phyloP scores from a whole-genome alignment of 2,888 invertebrate species.

The Drosophila infuscata region DNA sequence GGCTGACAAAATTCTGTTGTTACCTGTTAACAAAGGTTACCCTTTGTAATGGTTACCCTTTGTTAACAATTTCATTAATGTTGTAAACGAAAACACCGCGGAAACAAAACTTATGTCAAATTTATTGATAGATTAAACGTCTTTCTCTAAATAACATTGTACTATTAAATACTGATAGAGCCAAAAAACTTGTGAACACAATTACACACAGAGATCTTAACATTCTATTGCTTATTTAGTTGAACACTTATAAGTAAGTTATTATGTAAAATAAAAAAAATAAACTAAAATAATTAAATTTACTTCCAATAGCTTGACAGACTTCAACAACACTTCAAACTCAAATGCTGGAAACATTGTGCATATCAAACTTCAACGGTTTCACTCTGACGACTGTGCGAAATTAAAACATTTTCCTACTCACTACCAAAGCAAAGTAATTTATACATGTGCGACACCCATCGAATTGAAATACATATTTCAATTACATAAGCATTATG shows the following conservation, averaged over 20 bases:
- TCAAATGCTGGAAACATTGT: neutral
- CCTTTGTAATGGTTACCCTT: neutral
- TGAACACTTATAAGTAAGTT: neutral
- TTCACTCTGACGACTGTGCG: neutral
- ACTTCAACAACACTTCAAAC: neutral
- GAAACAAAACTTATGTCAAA: neutral
- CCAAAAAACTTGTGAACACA: neutral
- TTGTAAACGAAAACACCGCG: neutral
- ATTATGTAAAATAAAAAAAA: neutral
- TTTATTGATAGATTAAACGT: neutral
- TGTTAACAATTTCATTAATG: neutral
- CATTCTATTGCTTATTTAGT: neutral
- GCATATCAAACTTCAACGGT: neutral
- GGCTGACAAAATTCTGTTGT: neutral
- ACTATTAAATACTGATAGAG: neutral
- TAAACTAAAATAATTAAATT: neutral
- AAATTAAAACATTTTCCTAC: neutral
- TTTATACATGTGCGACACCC: neutral
- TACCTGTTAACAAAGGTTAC: neutral
- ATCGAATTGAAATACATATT: neutral
- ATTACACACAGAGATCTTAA: neutral
- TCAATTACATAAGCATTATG: constrained; percentile 26
- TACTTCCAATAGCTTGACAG: neutral
- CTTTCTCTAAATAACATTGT: neutral
- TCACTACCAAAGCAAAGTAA: neutral